Evolutionary conservation across 2,113 vertebrate species (phyloP).

Genomic region (Amazona vittata): DNA sequence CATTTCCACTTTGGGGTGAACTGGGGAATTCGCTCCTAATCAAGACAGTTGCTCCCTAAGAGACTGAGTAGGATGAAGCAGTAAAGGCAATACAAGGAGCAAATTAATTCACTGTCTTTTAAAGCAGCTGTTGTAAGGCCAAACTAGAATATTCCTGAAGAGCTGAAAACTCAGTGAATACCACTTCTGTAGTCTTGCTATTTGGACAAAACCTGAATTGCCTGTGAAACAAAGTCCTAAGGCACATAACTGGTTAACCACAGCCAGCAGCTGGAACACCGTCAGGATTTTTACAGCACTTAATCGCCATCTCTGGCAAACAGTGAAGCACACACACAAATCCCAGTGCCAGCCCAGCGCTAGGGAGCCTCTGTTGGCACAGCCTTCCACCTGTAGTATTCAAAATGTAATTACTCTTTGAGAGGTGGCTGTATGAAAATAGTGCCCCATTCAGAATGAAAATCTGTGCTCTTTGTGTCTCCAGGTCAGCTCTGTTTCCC

Average conservation of each 20-base stretch:
- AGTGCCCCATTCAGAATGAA: not conserved
- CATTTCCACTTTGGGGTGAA: not conserved
- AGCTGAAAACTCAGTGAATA: not conserved
- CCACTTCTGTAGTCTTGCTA: not conserved
- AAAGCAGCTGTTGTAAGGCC: not conserved
- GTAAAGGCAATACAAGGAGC: not conserved
- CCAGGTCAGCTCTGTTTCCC: not conserved
- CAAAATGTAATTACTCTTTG: not conserved
- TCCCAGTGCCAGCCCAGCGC: not conserved
- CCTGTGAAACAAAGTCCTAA: not conserved
- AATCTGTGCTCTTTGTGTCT: not conserved
- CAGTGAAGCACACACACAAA: not conserved
- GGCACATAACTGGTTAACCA: not conserved
- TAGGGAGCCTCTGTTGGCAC: not conserved
- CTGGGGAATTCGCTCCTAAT: not conserved
- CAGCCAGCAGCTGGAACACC: not conserved
- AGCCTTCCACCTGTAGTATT: not conserved
- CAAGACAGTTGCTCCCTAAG: not conserved
- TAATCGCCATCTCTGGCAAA: not conserved
- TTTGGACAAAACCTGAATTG: not conserved
- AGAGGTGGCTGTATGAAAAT: not conserved
- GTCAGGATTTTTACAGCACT: not conserved
- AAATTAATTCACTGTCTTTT: not conserved
- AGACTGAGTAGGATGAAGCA: not conserved
- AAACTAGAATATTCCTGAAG: not conserved